Base-by-base conservation (phyloP, 1,140 invertebrate genomes). In the Calephelis nemesis region DNA sequence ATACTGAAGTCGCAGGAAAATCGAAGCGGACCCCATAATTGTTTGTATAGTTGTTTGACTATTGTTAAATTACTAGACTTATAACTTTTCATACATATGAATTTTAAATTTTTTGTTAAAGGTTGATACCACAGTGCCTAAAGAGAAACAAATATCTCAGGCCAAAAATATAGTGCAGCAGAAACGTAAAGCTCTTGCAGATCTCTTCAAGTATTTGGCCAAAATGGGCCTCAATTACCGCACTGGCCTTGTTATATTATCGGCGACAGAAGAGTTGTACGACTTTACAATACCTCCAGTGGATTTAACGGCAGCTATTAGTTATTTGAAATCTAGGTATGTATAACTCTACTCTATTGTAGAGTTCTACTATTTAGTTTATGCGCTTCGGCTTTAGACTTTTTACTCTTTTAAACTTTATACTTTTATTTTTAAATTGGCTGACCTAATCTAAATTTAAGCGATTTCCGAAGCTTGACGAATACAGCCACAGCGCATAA, bases 151-250 rank as follows among this genome's bases (percentile, higher is more conserved):
- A 86, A 96, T 94, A 76, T 94, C 95, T 4, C 94, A 96, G 84
- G 96, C 96, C 0, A 97, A 96, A 78, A 95, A 93, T 82, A 95
- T 98, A 48, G 92, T 98, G 0, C 95, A 97, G 73, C 95, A 96
- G 74, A 98, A 98, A 84, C 94, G 96, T 45, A 95, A 96, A 87
- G 95, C 95, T 6, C 83, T 99, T 0, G 93, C 96, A 0, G 96
- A 98, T 92, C 92, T 98, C 30, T 98, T 98, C 79, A 97, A 96
- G 80, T 92, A 93, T 11, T 88, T 99, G 0, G 87, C 93, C 1
- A 92, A 93, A 64, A 91, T 96, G 74, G 97, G 97, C 0, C 77
- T 98, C 1, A 98, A 96, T 7, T 98, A 97, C 77, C 94, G 96
- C 68, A 95, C 94, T 4, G 98, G 97, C 4, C 87, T 96, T 1